phyloP scores from a whole-genome alignment of 2,113 vertebrate genomes.

The Symphodus melops region DNA sequence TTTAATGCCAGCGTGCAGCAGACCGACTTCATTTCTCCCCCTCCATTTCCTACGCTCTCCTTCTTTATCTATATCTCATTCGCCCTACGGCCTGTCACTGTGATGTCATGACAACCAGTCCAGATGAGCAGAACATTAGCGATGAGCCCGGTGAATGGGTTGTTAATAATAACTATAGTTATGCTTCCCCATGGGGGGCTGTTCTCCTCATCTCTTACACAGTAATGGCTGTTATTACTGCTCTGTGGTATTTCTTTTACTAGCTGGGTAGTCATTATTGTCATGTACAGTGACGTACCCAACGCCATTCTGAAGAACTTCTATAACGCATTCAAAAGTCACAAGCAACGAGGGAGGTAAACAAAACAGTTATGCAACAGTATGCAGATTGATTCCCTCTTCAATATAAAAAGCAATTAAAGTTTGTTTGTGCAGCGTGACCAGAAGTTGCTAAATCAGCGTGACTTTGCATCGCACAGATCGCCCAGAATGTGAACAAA shows the following conservation, averaged over 20 bases:
- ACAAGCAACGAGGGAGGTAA: neutral
- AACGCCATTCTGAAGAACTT: neutral
- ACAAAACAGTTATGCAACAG: neutral
- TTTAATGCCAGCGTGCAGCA: slow-evolving; percentile 12
- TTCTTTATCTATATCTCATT: neutral
- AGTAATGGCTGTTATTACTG: slow-evolving; percentile 22
- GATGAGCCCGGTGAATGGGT: neutral
- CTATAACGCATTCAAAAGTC: neutral
- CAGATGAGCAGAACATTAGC: slow-evolving; percentile 39
- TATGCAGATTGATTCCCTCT: too few relatives aligned
- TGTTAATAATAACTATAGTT: slow-evolving; percentile 46
- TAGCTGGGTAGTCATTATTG: neutral
- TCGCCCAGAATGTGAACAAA: too few relatives aligned
- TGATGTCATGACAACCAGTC: slow-evolving; percentile 63
- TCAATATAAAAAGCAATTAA: too few relatives aligned
- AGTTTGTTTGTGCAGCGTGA: too few relatives aligned
- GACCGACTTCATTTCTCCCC: slow-evolving; percentile 14
- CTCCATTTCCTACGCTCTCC: neutral
- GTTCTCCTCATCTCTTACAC: neutral
- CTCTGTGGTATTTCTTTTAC: slow-evolving; percentile 6
- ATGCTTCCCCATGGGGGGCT: neutral
- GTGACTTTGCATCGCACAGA: too few relatives aligned
- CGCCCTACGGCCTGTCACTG: slow-evolving; percentile 6
- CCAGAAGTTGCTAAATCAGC: too few relatives aligned
- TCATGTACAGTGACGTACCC: neutral